Evolutionary conservation across 2,888 invertebrate genomes (phyloP).

Genomic region (Masnerella sp.): DNA sequence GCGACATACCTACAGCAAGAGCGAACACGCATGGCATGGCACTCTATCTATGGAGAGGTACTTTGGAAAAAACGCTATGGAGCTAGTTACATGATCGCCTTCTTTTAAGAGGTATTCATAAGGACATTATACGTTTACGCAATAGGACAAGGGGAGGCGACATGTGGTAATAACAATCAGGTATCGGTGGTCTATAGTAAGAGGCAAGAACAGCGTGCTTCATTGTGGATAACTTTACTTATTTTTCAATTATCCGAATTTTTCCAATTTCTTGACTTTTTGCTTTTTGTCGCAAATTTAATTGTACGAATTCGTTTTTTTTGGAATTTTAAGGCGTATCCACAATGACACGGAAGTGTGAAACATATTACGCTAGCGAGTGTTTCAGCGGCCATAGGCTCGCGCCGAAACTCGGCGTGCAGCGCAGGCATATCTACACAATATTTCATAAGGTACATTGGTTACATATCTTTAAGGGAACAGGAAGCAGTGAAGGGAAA

Average conservation of each 20-base stretch:
- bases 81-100: conserved; percentile 59
- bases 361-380: conserved; percentile 64
- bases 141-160: conserved; percentile 40
- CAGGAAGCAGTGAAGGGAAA: conserved; percentile 59
- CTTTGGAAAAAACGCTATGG: conserved; percentile 60
- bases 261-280: not conserved
- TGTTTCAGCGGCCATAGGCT: conserved; percentile 65
- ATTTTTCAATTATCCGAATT: not conserved
- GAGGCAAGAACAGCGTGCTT: conserved; percentile 57
- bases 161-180: conserved; percentile 55
- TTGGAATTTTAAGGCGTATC: conserved; percentile 13
- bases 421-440: conserved; percentile 66
- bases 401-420: conserved; percentile 66
- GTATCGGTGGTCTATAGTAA: conserved; percentile 59
- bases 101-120: conserved; percentile 34
- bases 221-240: conserved; percentile 43
- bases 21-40: conserved; percentile 78
- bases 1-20: conserved; percentile 93
- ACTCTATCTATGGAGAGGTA: conserved; percentile 75
- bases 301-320: too few species aligned
- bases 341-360: conserved; percentile 59
- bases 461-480: conserved; percentile 57
- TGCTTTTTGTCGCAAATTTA: too few species aligned
- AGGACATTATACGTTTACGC: conserved; percentile 52
- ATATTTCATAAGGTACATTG: conserved; percentile 63